Evolutionary conservation across 1,140 invertebrate genomes (phyloP).

Genomic region (Drosophila biarmipes): DNA sequence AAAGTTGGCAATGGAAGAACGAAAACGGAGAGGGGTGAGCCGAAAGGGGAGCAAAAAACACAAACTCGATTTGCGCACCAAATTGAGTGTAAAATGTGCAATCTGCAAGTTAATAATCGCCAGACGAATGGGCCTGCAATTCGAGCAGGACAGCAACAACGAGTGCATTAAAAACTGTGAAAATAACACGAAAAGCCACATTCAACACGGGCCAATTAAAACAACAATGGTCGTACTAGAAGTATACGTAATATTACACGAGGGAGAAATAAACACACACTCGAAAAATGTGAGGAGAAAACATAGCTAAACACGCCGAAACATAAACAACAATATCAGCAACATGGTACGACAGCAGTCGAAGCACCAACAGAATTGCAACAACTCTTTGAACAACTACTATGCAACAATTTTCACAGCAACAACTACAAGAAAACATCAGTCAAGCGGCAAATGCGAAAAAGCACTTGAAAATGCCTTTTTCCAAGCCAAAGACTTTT

Average conservation of each 20-base stretch:
- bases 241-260: slow-evolving; percentile 44
- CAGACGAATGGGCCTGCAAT: slow-evolving; percentile 32
- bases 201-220: slow-evolving; percentile 39
- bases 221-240: slow-evolving; percentile 18
- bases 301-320: slow-evolving; percentile 44
- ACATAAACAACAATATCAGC: slow-evolving; percentile 44
- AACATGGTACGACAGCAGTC: slow-evolving; percentile 30
- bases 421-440: slow-evolving; percentile 17
- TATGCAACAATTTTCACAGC: slow-evolving; percentile 9
- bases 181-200: slow-evolving; percentile 38
- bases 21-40: background rate
- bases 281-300: slow-evolving; percentile 11
- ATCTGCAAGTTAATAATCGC: slow-evolving; percentile 54
- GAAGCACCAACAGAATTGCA: background rate
- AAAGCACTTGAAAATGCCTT: slow-evolving; percentile 37
- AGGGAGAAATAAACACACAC: background rate
- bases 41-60: slow-evolving; percentile 24
- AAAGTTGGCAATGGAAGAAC: background rate
- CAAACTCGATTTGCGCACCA: slow-evolving; percentile 36
- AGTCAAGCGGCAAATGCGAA: slow-evolving; percentile 39
- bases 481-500: slow-evolving; percentile 32
- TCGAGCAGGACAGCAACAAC: slow-evolving; percentile 16
- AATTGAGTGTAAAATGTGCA: slow-evolving; percentile 57
- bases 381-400: slow-evolving; percentile 14
- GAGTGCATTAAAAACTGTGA: slow-evolving; percentile 18